These are phyloP conservation scores for Seriola rivoliana DNA, from an alignment of 2,113 vertebrate species.

Conservation along the genomic window DNA sequence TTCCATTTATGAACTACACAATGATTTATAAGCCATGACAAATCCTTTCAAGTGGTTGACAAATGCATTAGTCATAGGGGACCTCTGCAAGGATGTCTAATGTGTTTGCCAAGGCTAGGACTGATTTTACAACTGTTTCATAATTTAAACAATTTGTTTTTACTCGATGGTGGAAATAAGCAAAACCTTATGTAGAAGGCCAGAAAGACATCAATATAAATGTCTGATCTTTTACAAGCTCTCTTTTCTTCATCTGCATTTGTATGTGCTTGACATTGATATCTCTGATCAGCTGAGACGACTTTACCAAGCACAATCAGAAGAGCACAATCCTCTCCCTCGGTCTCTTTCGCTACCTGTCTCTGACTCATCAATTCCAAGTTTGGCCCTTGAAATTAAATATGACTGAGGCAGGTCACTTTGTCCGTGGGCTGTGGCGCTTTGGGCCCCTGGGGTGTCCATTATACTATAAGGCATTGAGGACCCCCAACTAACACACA, in stretches of 20 bases:
- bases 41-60: slow-evolving; percentile 13
- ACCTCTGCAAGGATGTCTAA: background rate
- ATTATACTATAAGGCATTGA: slow-evolving; percentile 60
- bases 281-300: background rate
- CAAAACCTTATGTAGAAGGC: background rate
- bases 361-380: slow-evolving; percentile 41
- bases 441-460: slow-evolving; percentile 54
- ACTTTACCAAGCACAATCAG: background rate
- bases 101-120: background rate
- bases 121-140: background rate
- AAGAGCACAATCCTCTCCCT: slow-evolving; percentile 9
- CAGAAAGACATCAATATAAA: background rate
- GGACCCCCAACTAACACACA: slow-evolving; percentile 25
- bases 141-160: background rate
- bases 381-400: slow-evolving; percentile 71
- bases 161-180: background rate
- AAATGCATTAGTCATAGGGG: background rate
- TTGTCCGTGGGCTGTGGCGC: slow-evolving; percentile 39
- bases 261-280: background rate
- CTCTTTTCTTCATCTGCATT: background rate
- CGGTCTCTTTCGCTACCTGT: slow-evolving; percentile 15
- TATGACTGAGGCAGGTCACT: slow-evolving; percentile 57
- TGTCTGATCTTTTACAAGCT: slow-evolving; percentile 8
- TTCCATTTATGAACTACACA: background rate
- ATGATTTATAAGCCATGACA: background rate